phyloP scores from a whole-genome alignment of 2,888 invertebrate genomes.

The Apodemia zela region DNA sequence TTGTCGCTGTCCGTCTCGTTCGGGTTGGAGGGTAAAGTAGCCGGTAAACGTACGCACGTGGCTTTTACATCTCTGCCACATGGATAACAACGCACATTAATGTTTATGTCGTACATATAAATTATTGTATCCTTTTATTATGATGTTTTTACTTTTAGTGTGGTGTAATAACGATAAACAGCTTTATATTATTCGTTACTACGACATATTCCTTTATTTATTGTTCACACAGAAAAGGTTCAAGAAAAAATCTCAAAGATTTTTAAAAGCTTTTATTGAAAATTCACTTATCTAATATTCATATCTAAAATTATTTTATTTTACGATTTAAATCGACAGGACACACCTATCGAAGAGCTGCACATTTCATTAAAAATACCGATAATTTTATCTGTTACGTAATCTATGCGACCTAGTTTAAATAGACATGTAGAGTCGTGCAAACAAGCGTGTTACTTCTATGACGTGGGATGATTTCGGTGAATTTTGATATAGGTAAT shows the following conservation, averaged over 20 bases:
- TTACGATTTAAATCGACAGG: background rate
- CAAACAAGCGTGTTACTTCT: background rate
- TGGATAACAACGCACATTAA: no score
- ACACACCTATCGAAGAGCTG: conserved; percentile 4
- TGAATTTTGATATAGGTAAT: background rate
- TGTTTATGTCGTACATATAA: no score
- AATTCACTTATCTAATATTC: conserved; percentile 44
- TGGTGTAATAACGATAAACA: no score
- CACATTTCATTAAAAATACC: conserved; percentile 5
- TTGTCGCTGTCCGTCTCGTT: no score
- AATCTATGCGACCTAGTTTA: conserved; percentile 11
- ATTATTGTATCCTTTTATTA: no score
- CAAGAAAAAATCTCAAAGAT: conserved; percentile 21
- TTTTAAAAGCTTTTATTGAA: conserved; percentile 52
- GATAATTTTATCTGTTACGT: conserved; percentile 1
- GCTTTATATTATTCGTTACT: no score
- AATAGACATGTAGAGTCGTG: background rate
- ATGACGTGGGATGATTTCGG: background rate
- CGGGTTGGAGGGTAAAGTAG: no score
- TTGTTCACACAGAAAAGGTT: no score
- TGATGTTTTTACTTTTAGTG: no score
- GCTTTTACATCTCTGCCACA: no score
- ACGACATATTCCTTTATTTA: no score
- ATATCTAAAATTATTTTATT: conserved; percentile 12
- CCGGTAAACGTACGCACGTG: no score